Evolutionary conservation across 2,888 invertebrate species (phyloP).

Genomic region (Xestia rhomboidea): DNA sequence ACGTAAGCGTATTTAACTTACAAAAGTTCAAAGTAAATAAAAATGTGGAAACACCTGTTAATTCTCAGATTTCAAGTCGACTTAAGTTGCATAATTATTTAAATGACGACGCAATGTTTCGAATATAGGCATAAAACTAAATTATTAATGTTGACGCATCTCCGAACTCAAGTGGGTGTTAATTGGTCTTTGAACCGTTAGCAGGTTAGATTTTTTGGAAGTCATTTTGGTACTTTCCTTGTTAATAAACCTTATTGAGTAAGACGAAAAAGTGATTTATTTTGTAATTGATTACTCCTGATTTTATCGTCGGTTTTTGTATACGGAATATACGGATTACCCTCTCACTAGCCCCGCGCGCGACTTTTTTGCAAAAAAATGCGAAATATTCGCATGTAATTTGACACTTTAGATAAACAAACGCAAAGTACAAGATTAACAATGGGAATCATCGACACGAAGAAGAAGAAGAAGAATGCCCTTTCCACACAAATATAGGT

Average conservation of each 20-base stretch:
- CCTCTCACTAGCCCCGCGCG: too few species aligned
- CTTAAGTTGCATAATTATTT: constrained; percentile 25
- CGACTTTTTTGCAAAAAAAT: too few species aligned
- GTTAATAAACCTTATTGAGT: constrained; percentile 18
- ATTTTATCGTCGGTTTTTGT: constrained; percentile 36
- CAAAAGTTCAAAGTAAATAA: constrained; percentile 24
- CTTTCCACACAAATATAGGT: neutral
- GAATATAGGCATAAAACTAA: constrained; percentile 43
- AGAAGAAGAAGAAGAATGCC: too few species aligned
- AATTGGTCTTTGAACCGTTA: constrained; percentile 21
- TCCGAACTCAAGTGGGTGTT: constrained; percentile 4
- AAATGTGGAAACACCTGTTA: constrained; percentile 8
- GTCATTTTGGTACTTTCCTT: constrained; percentile 30
- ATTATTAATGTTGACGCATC: constrained; percentile 22
- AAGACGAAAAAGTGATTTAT: constrained; percentile 40
- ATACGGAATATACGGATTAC: neutral
- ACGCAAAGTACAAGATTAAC: too few species aligned
- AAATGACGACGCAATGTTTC: constrained; percentile 18
- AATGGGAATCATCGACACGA: too few species aligned
- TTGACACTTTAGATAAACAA: too few species aligned
- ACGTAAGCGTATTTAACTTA: neutral
- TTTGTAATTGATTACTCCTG: constrained; percentile 27
- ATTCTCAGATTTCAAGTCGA: constrained; percentile 22
- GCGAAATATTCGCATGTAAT: too few species aligned
- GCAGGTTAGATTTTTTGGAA: constrained; percentile 36